Conservation (phyloP, 2,797 vertebrate species). For the Allobates femoralis region DNA sequence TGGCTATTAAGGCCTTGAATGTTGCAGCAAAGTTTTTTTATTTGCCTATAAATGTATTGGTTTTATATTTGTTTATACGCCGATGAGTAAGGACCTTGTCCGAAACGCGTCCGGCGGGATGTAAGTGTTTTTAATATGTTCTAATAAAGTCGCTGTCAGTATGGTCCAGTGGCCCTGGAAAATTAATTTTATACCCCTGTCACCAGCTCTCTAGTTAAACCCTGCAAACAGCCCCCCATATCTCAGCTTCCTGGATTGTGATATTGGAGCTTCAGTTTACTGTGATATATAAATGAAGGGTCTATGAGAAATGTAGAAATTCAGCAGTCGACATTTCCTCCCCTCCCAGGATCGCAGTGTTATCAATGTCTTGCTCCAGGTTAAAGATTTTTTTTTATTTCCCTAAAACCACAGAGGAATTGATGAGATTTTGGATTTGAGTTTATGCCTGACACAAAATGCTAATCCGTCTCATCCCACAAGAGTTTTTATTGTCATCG, state of each 20-base stretch:
- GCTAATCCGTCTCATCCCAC: slow-evolving; percentile 49
- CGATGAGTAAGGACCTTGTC: no score
- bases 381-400: slow-evolving; percentile 47
- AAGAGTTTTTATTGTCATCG: slow-evolving; percentile 39
- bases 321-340: slow-evolving; percentile 21
- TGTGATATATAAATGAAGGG: not conserved
- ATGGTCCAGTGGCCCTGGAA: no score
- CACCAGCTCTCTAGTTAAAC: not conserved
- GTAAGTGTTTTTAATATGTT: no score
- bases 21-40: no score
- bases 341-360: slow-evolving; percentile 13
- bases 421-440: slow-evolving; percentile 39
- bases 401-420: slow-evolving; percentile 41
- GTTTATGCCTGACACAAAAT: slow-evolving; percentile 42
- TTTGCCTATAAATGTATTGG: no score
- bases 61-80: no score
- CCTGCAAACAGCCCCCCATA: not conserved
- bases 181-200: not conserved
- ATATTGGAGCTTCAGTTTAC: not conserved
- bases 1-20: no score
- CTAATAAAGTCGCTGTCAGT: no score
- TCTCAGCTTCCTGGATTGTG: not conserved
- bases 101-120: no score
- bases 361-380: slow-evolving; percentile 40
- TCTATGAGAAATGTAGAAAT: slow-evolving; percentile 19